Evolutionary conservation across 2,113 vertebrate genomes (phyloP), one percentile per base, ranked within the genome.

Genomic region (Dipodomys merriami): DNA sequence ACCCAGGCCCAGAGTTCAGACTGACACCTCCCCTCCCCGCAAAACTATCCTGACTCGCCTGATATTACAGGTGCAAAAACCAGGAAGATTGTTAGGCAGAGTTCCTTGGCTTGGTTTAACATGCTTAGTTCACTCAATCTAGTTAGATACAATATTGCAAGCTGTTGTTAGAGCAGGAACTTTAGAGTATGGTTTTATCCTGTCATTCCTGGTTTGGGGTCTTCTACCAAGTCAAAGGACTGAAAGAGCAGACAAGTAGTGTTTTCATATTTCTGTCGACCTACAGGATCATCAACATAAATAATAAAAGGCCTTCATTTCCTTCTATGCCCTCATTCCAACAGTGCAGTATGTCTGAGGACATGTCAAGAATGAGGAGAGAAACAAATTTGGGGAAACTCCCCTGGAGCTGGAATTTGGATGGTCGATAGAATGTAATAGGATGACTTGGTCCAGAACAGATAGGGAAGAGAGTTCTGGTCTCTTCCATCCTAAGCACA

Each of bases 281-380:
- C 3, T 69, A 10, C 85, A n/a, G 53, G 44, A n/a, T 86, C 25
- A 39, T 8, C 18, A 33, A 5, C 57, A 64, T 23, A 23, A 64
- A 64, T 64, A 30, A 3, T 25, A n/a, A 77, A 78, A 69, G 27
- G 1, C 5, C 22, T 77, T 65, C n/a, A 69, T 35, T 29, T 0
- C 25, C 78, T 60, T 60, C n/a, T 71, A 19, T 86, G 15, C 49
- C 76, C 18, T 83, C n/a, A 39, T 86, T 91, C 44, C 7, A 44
- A 27, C 10, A 83, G 19, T 6, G 13, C 53, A 46, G 68, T 49
- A 53, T 74, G 22, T 64, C 30, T 71, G 16, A 64, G 29, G n/a
- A 74, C n/a, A 76, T 49, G 68, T 90, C 57, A 74, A 77, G 35
- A 62, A 20, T 30, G 80, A 94, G 89, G n/a, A 87, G 8, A 27